Evolutionary conservation across 2,113 vertebrate genomes (phyloP).

Genomic region (Mesoclemmys tuberculata): DNA sequence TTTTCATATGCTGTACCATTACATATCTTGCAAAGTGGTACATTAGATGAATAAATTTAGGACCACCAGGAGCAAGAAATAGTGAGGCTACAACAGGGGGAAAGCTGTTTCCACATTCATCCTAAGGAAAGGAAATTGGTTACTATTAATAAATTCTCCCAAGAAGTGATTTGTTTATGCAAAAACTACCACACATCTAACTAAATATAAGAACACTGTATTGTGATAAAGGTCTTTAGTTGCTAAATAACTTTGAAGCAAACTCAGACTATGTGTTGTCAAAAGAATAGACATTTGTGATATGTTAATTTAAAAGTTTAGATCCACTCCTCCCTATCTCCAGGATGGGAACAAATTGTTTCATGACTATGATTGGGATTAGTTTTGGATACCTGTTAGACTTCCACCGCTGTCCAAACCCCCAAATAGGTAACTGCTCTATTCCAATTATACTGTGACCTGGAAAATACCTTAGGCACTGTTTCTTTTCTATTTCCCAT

Average conservation of each 20-base stretch:
- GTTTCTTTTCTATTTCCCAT: not conserved
- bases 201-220: not conserved
- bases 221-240: not conserved
- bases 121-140: constrained; percentile 68
- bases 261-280: not conserved
- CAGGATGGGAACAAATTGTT: not conserved
- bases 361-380: not conserved
- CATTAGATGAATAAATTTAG: constrained; percentile 80
- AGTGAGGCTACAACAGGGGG: constrained; percentile 82
- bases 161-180: not conserved
- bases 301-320: not conserved
- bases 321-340: fast-evolving
- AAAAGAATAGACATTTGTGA: not conserved
- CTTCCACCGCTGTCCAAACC: not conserved
- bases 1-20: constrained; percentile 81
- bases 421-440: not conserved
- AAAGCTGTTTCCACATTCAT: constrained; percentile 54
- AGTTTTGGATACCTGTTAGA: not conserved
- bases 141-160: not conserved
- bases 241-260: not conserved
- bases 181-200: not conserved
- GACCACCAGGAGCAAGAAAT: constrained; percentile 82
- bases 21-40: constrained; percentile 82
- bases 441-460: not conserved
- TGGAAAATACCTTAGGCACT: not conserved